Evolutionary conservation across 2,888 invertebrate genomes (phyloP).

Genomic region (Chironomus riparius): DNA sequence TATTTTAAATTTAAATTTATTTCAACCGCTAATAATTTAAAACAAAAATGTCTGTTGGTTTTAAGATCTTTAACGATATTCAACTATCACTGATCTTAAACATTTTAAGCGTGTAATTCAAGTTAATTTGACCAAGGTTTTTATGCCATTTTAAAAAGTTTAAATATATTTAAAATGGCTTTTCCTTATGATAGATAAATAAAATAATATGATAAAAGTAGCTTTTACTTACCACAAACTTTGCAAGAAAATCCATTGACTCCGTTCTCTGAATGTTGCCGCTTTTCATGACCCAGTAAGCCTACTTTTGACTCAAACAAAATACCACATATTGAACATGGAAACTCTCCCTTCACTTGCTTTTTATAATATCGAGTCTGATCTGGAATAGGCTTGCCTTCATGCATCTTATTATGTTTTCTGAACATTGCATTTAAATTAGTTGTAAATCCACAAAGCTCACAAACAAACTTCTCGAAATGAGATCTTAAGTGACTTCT

Average conservation of each 20-base stretch:
- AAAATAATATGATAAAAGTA: too few species aligned
- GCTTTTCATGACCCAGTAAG: background rate
- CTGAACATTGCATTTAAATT: background rate
- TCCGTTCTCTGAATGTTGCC: background rate
- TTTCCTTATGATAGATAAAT: too few species aligned
- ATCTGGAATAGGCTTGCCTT: background rate
- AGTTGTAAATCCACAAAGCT: background rate
- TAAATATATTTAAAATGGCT: too few species aligned
- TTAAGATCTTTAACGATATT: too few species aligned
- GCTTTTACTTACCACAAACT: background rate
- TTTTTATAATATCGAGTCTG: background rate
- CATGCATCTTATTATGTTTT: background rate
- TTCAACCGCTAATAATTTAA: too few species aligned
- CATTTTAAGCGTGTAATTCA: too few species aligned
- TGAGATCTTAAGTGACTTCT: background rate
- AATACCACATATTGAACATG: background rate
- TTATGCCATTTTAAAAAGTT: too few species aligned
- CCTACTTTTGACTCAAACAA: background rate
- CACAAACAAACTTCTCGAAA: background rate
- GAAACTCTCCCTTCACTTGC: background rate
- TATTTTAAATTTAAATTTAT: too few species aligned
- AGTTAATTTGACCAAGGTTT: too few species aligned
- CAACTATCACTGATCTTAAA: too few species aligned
- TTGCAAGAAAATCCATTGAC: background rate
- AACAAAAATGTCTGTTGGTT: too few species aligned